These are phyloP conservation scores for Salvator merianae DNA, from an alignment of 2,113 vertebrate genomes.

Conservation along the genomic window DNA sequence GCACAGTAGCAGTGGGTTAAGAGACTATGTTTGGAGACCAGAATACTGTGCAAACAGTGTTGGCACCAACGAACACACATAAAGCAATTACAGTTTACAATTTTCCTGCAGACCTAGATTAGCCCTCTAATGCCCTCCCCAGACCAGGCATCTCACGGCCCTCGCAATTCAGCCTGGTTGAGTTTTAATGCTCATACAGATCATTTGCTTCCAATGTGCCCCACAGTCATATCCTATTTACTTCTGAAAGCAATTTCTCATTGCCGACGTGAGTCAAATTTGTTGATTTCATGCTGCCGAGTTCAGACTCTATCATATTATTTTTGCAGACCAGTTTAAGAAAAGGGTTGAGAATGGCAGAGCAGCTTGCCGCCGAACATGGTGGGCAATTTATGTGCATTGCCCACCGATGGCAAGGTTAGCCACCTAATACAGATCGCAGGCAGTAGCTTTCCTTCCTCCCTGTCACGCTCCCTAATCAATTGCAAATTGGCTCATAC, in stretches of 20 bases:
- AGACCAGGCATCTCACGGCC: background rate
- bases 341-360: background rate
- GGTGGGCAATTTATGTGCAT: too few relatives aligned
- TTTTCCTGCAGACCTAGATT: background rate
- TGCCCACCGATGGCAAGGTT: background rate
- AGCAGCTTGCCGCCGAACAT: background rate
- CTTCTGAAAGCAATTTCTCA: slow-evolving; percentile 16
- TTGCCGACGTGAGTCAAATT: slow-evolving; percentile 6
- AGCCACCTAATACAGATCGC: background rate
- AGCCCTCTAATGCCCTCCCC: background rate
- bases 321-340: background rate
- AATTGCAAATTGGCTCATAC: background rate
- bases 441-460: background rate
- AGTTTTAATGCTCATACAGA: background rate
- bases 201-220: background rate
- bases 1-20: background rate
- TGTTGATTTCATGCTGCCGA: background rate
- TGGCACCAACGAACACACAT: background rate
- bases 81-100: background rate
- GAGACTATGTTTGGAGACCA: background rate
- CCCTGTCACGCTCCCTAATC: background rate
- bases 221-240: background rate
- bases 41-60: background rate
- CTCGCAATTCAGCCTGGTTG: background rate
- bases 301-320: background rate